A percentile compares a stretch with the other conserved stretches of the same genome.
Evolutionary conservation across 2,797 vertebrate species (phyloP).

Genomic region (Phoxinus dragarum): DNA sequence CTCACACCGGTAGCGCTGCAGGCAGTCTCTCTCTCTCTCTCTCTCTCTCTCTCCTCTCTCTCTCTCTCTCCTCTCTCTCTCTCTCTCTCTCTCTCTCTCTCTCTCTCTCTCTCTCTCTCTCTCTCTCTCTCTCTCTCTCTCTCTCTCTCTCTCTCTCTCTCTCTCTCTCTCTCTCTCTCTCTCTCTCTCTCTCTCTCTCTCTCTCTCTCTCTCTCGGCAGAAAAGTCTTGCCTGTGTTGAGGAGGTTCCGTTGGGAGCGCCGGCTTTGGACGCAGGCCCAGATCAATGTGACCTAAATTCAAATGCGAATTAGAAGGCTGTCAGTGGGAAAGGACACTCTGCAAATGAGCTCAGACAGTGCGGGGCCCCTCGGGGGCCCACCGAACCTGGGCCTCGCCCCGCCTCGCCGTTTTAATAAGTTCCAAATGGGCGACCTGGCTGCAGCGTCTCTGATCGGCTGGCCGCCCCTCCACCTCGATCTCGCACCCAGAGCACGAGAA

Average conservation of each 20-base stretch:
- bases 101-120: too few relatives aligned
- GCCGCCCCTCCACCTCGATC: constrained; percentile 53
- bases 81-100: too few relatives aligned
- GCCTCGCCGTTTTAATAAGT: constrained; percentile 76
- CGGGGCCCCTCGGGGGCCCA: constrained; percentile 61
- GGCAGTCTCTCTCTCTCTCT: constrained; percentile 58
- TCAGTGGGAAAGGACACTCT: constrained; percentile 76
- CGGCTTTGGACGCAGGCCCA: constrained; percentile 76
- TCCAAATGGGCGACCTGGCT: constrained; percentile 77
- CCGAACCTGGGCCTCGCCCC: constrained; percentile 67
- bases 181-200: constrained; percentile 48
- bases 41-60: constrained; percentile 45
- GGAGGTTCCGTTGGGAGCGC: constrained; percentile 64
- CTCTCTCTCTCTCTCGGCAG: constrained; percentile 56
- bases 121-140: too few relatives aligned
- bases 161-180: too few relatives aligned
- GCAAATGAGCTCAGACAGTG: constrained; percentile 79
- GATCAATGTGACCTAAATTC: constrained; percentile 83
- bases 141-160: too few relatives aligned
- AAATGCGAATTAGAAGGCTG: constrained; percentile 78
- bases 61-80: too few relatives aligned
- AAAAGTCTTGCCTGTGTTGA: constrained; percentile 62
- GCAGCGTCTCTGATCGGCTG: constrained; percentile 36
- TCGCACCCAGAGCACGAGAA: constrained; percentile 23
- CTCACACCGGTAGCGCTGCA: constrained; percentile 32